These are phyloP conservation scores for Rhinogobio ventralis DNA, from an alignment of 2,797 vertebrate genomes.

Conservation along the genomic window DNA sequence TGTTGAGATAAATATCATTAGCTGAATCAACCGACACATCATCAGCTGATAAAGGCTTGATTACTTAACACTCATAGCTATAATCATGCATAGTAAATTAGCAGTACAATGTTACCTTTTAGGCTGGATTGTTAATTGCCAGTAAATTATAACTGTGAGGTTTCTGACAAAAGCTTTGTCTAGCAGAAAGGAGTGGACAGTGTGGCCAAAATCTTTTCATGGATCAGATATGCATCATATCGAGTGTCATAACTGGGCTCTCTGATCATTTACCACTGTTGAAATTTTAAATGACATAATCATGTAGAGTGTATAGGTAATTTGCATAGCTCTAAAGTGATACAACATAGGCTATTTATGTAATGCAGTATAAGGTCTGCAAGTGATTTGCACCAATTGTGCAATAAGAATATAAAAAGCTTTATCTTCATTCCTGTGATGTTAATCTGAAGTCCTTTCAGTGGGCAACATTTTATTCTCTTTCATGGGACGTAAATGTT, in stretches of 20 bases:
- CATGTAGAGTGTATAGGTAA: not conserved
- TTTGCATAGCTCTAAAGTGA: not conserved
- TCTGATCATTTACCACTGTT: not conserved
- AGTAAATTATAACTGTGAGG: not conserved
- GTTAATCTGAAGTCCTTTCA: slow-evolving; percentile 9
- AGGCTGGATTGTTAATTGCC: not conserved
- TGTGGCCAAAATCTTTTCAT: not conserved
- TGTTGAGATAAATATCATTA: not conserved
- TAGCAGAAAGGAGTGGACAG: not conserved
- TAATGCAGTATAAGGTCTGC: slow-evolving; percentile 33
- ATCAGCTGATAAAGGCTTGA: not conserved
- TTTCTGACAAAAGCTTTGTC: not conserved
- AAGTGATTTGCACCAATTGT: slow-evolving; percentile 20
- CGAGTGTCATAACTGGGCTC: not conserved
- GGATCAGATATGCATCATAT: not conserved
- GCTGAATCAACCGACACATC: not conserved
- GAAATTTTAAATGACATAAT: not conserved
- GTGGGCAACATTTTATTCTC: not conserved
- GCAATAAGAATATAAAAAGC: slow-evolving; percentile 29
- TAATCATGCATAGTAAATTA: not conserved
- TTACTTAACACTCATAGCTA: not conserved
- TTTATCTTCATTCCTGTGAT: slow-evolving; percentile 11
- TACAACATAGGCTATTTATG: slow-evolving; percentile 31
- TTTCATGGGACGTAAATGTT: not conserved
- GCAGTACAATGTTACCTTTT: not conserved